Percentiles rank a stretch among this genome's conserved stretches.
Conservation (phyloP, 1,140 invertebrate species). For the Caenorhabditis briggsae region DNA sequence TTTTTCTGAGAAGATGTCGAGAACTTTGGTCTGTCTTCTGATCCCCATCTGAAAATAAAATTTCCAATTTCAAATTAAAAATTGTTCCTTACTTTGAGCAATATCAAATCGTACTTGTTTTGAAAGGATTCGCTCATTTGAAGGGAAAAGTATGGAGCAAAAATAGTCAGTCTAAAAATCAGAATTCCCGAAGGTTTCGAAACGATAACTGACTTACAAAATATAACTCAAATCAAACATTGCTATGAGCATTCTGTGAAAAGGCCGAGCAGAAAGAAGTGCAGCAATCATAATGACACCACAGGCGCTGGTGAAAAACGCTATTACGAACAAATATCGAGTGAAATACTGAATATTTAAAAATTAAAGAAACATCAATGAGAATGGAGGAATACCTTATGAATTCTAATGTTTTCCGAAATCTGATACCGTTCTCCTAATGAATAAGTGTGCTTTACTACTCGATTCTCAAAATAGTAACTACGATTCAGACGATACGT, state of each 20-base stretch:
- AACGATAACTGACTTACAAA: not conserved
- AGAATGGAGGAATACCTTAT: not conserved
- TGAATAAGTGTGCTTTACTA: not conserved
- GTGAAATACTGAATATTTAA: constrained; percentile 3
- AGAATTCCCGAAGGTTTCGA: not conserved
- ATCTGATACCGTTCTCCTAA: constrained; percentile 2
- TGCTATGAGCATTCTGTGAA: not conserved
- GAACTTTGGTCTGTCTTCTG: not conserved
- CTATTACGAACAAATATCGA: not conserved
- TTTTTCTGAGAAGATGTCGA: not conserved
- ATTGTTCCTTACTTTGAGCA: not conserved
- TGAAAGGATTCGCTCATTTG: not conserved
- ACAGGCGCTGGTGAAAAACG: not conserved
- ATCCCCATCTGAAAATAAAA: not conserved
- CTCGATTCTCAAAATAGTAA: not conserved
- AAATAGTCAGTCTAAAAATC: not conserved
- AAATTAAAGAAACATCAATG: not conserved
- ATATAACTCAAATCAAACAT: not conserved
- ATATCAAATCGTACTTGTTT: not conserved
- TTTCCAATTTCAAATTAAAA: not conserved
- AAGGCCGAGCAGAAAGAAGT: not conserved
- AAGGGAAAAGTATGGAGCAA: not conserved
- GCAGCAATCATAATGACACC: not conserved
- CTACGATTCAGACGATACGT: not conserved
- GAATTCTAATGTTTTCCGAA: constrained; percentile 13